Percentiles rank a stretch among this genome's conserved stretches.
These are phyloP conservation scores for Orthosia gothica DNA, from an alignment of 2,888 invertebrate species.

Conservation along the genomic window DNA sequence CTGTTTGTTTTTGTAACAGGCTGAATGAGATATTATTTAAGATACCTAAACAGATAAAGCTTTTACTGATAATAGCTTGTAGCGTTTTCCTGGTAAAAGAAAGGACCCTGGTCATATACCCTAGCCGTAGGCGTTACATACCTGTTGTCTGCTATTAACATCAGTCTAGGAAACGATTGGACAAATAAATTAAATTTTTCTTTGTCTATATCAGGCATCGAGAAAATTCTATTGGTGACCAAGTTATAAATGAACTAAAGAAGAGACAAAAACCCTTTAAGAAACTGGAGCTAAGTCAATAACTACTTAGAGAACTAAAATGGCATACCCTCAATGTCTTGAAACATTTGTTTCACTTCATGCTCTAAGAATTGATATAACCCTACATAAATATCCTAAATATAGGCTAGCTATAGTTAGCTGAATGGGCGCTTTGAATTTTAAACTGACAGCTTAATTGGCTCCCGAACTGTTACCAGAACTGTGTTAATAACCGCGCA, in stretches of 20 bases:
- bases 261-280: constrained; percentile 5
- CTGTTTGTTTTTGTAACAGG: constrained; percentile 13
- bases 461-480: constrained; percentile 43
- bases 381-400: constrained; percentile 10
- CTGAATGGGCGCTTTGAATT: constrained; percentile 31
- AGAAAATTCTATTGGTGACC: background rate
- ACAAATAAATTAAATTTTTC: too few relatives aligned
- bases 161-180: too few relatives aligned
- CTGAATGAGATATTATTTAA: background rate
- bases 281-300: constrained; percentile 10
- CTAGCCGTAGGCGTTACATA: background rate
- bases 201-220: too few relatives aligned
- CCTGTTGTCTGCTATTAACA: background rate
- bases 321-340: background rate
- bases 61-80: background rate
- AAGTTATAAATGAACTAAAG: background rate
- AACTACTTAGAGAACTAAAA: constrained; percentile 14
- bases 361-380: background rate
- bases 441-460: constrained; percentile 48
- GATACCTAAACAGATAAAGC: background rate
- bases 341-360: constrained; percentile 19
- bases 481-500: constrained; percentile 41
- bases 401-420: constrained; percentile 11
- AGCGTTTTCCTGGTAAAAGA: background rate
- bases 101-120: background rate